Conservation (phyloP, 2,113 vertebrate genomes). For the Urocitellus parryii region DNA sequence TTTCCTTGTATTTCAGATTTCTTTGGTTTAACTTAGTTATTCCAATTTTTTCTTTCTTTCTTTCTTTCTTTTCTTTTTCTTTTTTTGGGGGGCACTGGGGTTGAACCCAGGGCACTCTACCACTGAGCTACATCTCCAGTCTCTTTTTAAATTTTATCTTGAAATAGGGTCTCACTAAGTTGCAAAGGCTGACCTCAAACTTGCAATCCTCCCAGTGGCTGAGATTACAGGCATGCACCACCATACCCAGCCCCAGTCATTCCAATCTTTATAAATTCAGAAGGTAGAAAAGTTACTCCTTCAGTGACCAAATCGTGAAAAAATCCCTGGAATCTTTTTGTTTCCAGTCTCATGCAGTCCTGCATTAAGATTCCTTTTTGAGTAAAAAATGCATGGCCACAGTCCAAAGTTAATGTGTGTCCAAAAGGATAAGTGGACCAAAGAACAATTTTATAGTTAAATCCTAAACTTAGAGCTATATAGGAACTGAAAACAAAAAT, state of each 20-base stretch:
- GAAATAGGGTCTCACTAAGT: too few relatives aligned
- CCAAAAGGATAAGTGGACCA: conserved; percentile 44
- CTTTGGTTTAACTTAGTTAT: conserved; percentile 24
- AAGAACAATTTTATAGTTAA: conserved; percentile 76
- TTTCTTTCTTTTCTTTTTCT: not conserved
- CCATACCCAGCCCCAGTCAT: not conserved
- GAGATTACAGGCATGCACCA: too few relatives aligned
- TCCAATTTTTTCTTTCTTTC: not conserved
- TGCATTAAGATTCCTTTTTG: conserved; percentile 70
- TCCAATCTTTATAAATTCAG: conserved; percentile 34
- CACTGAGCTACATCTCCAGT: too few relatives aligned
- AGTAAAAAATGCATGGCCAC: not conserved
- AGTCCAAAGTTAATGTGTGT: conserved; percentile 72
- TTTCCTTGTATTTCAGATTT: not conserved
- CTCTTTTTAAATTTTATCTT: too few relatives aligned
- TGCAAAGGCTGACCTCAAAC: too few relatives aligned
- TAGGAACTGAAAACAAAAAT: conserved; percentile 55
- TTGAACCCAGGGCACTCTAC: too few relatives aligned
- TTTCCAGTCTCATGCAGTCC: conserved; percentile 33
- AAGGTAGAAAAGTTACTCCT: conserved; percentile 54
- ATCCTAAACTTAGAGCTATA: conserved; percentile 47
- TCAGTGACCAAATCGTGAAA: conserved; percentile 60
- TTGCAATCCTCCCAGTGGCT: too few relatives aligned
- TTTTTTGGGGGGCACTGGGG: too few relatives aligned
- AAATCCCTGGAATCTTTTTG: conserved; percentile 51